Conservation (phyloP, 1,140 invertebrate genomes). For the Leguminivora glycinivorella region DNA sequence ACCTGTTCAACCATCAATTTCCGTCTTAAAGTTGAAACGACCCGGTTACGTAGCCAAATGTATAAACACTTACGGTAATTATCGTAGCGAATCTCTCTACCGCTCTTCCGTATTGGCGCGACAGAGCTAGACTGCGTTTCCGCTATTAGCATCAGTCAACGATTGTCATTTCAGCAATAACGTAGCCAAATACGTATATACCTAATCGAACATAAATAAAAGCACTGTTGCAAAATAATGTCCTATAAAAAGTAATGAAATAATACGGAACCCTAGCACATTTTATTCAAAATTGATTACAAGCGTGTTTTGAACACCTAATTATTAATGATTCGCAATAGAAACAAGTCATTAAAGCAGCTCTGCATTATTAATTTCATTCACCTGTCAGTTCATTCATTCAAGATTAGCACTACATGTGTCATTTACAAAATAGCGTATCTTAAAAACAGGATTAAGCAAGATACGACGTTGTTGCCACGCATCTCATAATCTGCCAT, state of each 20-base stretch:
- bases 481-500: slow-evolving; percentile 6
- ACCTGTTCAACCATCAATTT: too few relatives aligned
- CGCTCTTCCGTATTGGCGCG: too few relatives aligned
- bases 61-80: too few relatives aligned
- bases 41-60: too few relatives aligned
- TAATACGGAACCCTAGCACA: neutral
- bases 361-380: slow-evolving; percentile 24
- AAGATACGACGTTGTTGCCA: neutral
- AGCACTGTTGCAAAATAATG: neutral
- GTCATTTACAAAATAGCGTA: neutral
- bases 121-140: too few relatives aligned
- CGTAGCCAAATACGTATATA: too few relatives aligned
- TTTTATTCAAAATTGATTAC: slow-evolving; percentile 1
- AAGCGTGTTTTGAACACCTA: neutral
- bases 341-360: slow-evolving; percentile 15
- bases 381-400: slow-evolving; percentile 23
- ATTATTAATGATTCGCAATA: slow-evolving; percentile 10
- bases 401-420: slow-evolving; percentile 14
- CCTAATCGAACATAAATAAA: neutral
- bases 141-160: too few relatives aligned
- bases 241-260: neutral
- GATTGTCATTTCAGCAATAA: too few relatives aligned
- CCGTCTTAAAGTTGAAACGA: too few relatives aligned
- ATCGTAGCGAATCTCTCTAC: too few relatives aligned
- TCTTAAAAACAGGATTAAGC: neutral